Evolutionary conservation across 1,140 invertebrate genomes (phyloP).

Genomic region (Drosophila subpulchrella): DNA sequence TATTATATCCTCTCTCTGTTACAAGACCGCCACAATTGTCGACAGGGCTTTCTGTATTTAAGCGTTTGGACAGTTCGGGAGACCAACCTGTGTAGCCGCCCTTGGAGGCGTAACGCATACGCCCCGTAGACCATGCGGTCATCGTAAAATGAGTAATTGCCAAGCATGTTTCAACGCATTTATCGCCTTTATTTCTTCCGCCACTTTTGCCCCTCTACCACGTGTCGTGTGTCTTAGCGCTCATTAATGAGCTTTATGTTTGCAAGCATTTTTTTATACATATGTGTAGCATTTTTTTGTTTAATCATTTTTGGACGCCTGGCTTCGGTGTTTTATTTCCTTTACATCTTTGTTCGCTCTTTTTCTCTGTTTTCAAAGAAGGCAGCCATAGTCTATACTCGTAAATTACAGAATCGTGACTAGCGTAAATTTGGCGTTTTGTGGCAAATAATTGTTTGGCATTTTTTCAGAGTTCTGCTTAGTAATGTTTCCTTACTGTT

Average conservation of each 20-base stretch:
- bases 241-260: conserved; percentile 59
- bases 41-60: conserved; percentile 32
- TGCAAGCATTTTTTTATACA: conserved; percentile 46
- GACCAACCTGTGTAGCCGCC: conserved; percentile 10
- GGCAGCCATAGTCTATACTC: conserved; percentile 28
- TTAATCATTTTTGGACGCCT: conserved; percentile 68
- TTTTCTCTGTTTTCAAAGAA: conserved; percentile 2
- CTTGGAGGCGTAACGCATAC: conserved; percentile 52
- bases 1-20: background rate
- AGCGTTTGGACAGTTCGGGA: conserved; percentile 59
- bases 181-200: conserved; percentile 22
- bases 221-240: conserved; percentile 2
- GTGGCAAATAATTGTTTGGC: conserved; percentile 48
- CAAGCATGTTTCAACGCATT: conserved; percentile 68
- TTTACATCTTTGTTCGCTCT: conserved; percentile 41
- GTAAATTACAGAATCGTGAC: conserved; percentile 68
- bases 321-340: conserved; percentile 50
- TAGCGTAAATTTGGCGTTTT: conserved; percentile 60
- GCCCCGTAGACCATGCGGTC: conserved; percentile 63
- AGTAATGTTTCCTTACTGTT: background rate
- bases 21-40: background rate
- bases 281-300: conserved; percentile 66
- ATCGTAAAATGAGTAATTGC: conserved; percentile 76
- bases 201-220: background rate
- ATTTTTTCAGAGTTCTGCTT: conserved; percentile 37